A percentile compares a stretch with the other conserved stretches of the same genome.
Conservation (phyloP, 2,888 invertebrate species). For the Hemicrepidius hirtus region DNA sequence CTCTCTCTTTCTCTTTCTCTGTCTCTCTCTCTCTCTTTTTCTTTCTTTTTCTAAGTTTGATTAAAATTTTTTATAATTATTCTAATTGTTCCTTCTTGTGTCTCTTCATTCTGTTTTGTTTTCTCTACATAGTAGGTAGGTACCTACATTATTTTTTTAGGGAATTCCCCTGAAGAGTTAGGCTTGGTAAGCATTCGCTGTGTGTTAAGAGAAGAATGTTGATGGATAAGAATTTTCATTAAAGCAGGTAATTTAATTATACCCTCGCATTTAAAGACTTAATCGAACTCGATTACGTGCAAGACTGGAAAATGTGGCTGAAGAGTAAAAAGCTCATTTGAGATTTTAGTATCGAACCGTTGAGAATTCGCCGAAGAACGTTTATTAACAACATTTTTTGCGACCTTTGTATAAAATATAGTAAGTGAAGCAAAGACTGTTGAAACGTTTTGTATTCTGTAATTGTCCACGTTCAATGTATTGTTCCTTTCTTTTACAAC, state of each 20-base stretch:
- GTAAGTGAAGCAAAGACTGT: conserved; percentile 30
- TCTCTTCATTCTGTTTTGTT: too few relatives aligned
- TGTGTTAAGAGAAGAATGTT: too few relatives aligned
- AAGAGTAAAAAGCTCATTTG: conserved; percentile 9
- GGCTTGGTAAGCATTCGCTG: too few relatives aligned
- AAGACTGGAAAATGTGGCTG: not conserved
- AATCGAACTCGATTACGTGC: conserved; percentile 2
- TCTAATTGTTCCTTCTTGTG: too few relatives aligned
- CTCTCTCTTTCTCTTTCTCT: too few relatives aligned
- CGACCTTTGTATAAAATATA: conserved; percentile 21
- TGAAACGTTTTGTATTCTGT: conserved; percentile 36
- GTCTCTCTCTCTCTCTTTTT: too few relatives aligned
- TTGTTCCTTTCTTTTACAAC: conserved; percentile 49
- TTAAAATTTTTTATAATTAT: too few relatives aligned
- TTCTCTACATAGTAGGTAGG: too few relatives aligned
- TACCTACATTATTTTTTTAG: too few relatives aligned
- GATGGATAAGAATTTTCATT: too few relatives aligned
- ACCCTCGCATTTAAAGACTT: not conserved
- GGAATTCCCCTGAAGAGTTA: too few relatives aligned
- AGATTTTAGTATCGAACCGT: conserved; percentile 20
- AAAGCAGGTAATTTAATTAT: not conserved
- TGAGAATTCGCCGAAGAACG: conserved; percentile 11
- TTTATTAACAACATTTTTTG: conserved; percentile 27
- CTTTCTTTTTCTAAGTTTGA: too few relatives aligned
- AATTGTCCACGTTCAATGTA: conserved; percentile 28